Conservation (phyloP, 2,113 vertebrate species). For the Corydoras sp. region DNA sequence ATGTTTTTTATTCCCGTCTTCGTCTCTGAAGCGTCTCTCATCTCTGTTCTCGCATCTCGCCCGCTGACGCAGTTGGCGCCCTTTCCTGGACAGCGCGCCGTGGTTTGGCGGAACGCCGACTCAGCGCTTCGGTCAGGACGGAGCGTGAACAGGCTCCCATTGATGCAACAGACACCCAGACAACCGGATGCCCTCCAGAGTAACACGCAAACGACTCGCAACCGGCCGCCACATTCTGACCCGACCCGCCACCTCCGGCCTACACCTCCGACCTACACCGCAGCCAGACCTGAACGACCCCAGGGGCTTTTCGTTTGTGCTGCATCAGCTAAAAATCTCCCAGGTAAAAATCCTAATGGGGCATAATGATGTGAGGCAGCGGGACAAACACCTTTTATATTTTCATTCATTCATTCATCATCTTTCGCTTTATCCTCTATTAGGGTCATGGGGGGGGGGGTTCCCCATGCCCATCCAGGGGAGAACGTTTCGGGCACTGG, state of each 20-base stretch:
- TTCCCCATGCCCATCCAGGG: too few relatives aligned
- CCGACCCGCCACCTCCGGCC: constrained; percentile 41
- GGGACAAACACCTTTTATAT: too few relatives aligned
- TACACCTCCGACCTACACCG: constrained; percentile 47
- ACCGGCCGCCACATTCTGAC: constrained; percentile 50
- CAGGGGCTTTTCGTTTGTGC: constrained; percentile 3
- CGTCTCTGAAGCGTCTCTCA: neutral
- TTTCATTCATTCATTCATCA: too few relatives aligned
- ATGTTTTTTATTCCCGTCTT: neutral
- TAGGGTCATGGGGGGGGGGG: too few relatives aligned
- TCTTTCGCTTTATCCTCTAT: too few relatives aligned
- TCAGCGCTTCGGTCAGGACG: constrained; percentile 5
- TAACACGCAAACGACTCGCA: constrained; percentile 19
- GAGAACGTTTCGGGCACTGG: too few relatives aligned
- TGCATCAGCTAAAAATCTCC: constrained; percentile 4
- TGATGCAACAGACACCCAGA: constrained; percentile 39
- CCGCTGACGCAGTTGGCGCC: neutral
- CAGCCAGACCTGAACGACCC: constrained; percentile 37
- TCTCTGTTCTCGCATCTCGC: neutral
- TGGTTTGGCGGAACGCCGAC: neutral
- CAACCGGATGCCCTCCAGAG: constrained; percentile 20
- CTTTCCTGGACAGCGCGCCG: neutral
- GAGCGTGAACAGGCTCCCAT: constrained; percentile 37
- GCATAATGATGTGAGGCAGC: too few relatives aligned
- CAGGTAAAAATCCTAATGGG: too few relatives aligned